A percentile compares a stretch with the other conserved stretches of the same genome.
phyloP scores from a whole-genome alignment of 2,797 vertebrate species.

The Hafferia zeledoni region DNA sequence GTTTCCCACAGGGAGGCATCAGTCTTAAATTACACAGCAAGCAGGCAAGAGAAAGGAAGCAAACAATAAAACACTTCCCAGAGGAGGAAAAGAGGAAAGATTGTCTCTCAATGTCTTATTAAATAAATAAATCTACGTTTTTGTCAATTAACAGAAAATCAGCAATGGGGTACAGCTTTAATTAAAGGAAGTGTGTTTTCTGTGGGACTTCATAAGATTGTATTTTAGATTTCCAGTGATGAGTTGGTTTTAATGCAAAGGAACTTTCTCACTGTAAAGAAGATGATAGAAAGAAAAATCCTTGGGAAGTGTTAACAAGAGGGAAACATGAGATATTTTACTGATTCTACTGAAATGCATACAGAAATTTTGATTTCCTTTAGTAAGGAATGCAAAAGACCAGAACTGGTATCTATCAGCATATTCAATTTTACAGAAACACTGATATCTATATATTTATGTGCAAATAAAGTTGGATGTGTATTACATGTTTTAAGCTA shows the following conservation, averaged over 20 bases:
- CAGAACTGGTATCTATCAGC: background rate
- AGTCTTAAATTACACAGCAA: constrained; percentile 78
- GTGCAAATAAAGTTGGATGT: background rate
- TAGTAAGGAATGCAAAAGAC: background rate
- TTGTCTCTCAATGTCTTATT: background rate
- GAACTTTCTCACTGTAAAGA: background rate
- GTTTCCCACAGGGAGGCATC: constrained; percentile 76
- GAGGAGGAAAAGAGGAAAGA: constrained; percentile 47
- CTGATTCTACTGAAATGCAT: background rate
- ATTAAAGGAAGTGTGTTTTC: background rate
- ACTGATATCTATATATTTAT: background rate
- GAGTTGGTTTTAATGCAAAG: background rate
- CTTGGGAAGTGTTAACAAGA: background rate
- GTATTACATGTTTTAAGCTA: background rate
- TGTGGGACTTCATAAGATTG: background rate
- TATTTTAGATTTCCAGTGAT: background rate
- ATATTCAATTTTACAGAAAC: background rate
- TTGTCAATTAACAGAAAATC: background rate
- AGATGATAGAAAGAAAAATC: background rate
- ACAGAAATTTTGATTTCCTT: background rate
- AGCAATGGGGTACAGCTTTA: constrained; percentile 4
- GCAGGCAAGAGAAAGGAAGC: constrained; percentile 71
- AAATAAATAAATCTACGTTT: constrained; percentile 56
- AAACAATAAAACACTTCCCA: constrained; percentile 69
- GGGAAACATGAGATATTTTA: background rate